These are phyloP conservation scores for Thera obeliscata DNA, from an alignment of 2,888 invertebrate genomes.

Conservation along the genomic window DNA sequence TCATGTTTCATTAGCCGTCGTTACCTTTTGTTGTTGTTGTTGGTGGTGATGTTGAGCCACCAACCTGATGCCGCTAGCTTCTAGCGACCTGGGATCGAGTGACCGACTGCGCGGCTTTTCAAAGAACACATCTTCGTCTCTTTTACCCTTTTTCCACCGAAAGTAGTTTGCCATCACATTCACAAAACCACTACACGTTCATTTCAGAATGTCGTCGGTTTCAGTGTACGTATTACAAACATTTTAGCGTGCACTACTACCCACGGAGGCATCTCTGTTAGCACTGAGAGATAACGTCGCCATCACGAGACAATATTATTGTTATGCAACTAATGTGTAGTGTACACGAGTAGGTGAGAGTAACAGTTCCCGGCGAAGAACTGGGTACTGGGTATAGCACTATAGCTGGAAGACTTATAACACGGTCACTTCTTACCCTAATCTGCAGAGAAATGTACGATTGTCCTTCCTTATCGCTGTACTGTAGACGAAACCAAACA, in stretches of 20 bases:
- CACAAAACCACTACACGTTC: slow-evolving; percentile 47
- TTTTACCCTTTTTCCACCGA: slow-evolving; percentile 87
- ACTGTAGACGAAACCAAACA: not conserved
- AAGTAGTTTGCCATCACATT: slow-evolving; percentile 86
- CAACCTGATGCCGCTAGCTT: slow-evolving; percentile 87
- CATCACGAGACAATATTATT: slow-evolving; percentile 72
- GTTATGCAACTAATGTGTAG: slow-evolving; percentile 67
- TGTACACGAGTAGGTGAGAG: slow-evolving; percentile 51
- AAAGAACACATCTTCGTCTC: slow-evolving; percentile 83
- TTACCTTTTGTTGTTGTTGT: slow-evolving; percentile 58
- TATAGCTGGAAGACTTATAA: slow-evolving; percentile 33
- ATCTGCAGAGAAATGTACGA: slow-evolving; percentile 17
- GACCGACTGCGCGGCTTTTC: slow-evolving; percentile 89
- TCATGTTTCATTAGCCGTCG: not conserved
- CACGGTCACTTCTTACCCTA: slow-evolving; percentile 35
- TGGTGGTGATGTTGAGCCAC: slow-evolving; percentile 78
- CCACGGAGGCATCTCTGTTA: slow-evolving; percentile 72
- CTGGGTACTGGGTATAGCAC: slow-evolving; percentile 40
- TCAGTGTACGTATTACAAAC: slow-evolving; percentile 42
- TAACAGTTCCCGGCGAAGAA: slow-evolving; percentile 54
- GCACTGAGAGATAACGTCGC: slow-evolving; percentile 74
- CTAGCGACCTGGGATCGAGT: slow-evolving; percentile 88
- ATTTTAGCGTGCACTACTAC: slow-evolving; percentile 52
- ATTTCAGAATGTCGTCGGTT: slow-evolving; percentile 38
- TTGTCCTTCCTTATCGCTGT: slow-evolving; percentile 9